Evolutionary conservation across 2,888 invertebrate species (phyloP).

Genomic region (Elysia crispata): DNA sequence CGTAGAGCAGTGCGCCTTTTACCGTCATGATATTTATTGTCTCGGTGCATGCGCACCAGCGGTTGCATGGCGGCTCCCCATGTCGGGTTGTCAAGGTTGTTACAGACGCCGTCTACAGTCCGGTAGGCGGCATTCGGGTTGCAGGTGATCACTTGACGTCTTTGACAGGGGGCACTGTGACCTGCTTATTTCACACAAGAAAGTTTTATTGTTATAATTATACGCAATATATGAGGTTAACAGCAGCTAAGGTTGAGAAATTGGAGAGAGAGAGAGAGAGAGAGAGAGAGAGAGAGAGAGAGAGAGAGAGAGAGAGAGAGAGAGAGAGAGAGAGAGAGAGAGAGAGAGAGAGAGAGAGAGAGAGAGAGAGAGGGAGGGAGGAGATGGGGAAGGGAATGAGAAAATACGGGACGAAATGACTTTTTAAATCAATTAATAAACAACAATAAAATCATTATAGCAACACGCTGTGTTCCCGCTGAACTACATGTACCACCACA

Average conservation of each 20-base stretch:
- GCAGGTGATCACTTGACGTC: constrained; percentile 47
- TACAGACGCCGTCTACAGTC: constrained; percentile 94
- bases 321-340: not conserved
- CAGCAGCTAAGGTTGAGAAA: not conserved
- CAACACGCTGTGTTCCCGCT: no score
- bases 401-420: no score
- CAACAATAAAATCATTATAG: no score
- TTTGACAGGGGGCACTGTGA: not conserved
- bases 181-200: no score
- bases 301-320: not conserved
- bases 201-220: not conserved
- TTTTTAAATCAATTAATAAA: no score
- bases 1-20: not conserved
- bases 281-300: not conserved
- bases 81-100: constrained; percentile 91
- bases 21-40: constrained; percentile 49
- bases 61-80: constrained; percentile 83
- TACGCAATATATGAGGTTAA: not conserved
- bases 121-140: constrained; percentile 82
- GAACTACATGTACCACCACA: no score
- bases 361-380: no score
- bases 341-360: not conserved
- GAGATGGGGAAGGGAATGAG: no score
- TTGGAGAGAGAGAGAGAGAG: not conserved
- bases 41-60: constrained; percentile 39